Conservation (phyloP, 2,888 invertebrate species). For the Hoplodrina blanda region DNA sequence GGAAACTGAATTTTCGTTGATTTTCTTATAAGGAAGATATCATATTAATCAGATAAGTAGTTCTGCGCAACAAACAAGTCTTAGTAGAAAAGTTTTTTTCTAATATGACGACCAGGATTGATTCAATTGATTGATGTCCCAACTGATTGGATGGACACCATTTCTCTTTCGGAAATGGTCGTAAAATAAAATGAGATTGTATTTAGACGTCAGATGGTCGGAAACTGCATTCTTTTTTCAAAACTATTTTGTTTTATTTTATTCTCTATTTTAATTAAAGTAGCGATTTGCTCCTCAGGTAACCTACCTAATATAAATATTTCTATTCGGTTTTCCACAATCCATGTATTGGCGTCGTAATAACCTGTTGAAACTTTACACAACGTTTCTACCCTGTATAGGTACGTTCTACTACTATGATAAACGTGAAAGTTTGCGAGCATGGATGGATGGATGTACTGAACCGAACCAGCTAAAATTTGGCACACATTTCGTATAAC, state of each 20-base stretch:
- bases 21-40: background rate
- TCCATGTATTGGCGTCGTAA: too few relatives aligned
- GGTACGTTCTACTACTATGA: too few relatives aligned
- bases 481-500: too few relatives aligned
- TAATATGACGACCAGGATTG: background rate
- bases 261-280: too few relatives aligned
- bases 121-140: constrained; percentile 34
- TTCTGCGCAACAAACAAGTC: constrained; percentile 23
- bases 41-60: constrained; percentile 9
- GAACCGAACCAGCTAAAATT: too few relatives aligned
- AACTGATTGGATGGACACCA: constrained; percentile 5
- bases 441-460: too few relatives aligned
- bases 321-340: too few relatives aligned
- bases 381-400: too few relatives aligned
- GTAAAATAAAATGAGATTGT: constrained; percentile 1
- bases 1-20: constrained; percentile 2
- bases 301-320: too few relatives aligned
- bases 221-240: background rate
- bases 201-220: background rate
- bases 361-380: too few relatives aligned
- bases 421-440: too few relatives aligned
- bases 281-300: too few relatives aligned
- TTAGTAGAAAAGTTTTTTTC: constrained; percentile 3
- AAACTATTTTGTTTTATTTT: background rate
- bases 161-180: background rate